Evolutionary conservation across 2,113 vertebrate genomes (phyloP), one percentile per base, ranked within the genome.

Genomic region (Uropsilus gracilis): DNA sequence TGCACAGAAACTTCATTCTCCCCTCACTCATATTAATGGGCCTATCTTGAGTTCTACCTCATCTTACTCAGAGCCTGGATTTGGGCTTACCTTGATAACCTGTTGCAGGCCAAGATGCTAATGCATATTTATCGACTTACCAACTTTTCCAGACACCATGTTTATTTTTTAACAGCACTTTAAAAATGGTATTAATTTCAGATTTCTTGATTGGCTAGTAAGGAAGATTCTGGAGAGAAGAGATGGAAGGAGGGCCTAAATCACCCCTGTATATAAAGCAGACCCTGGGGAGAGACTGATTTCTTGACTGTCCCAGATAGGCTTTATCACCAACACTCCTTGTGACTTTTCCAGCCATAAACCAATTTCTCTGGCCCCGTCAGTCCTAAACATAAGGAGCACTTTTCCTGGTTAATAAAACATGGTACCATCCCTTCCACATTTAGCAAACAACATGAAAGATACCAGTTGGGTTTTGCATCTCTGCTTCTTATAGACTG

Each of bases 371-470:
- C 6, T 6, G 48, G 53, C n/a, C n/a, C n/a, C n/a, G 10, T 84
- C 0, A 7, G 46, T 86, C 59, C 32, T 22, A 24, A 42, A 39
- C 4, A 46, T 46, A 26, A 32, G 26, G 72, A 84, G 34, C 48
- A 26, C 8, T 81, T 77, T 55, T 89, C 69, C 32, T 87, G n/a
- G n/a, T 66, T 57, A 73, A 81, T 37, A 81, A 72, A 68, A 57
- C 34, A 34, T 71, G 80, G 50, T 37, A 14, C 90, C 61, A 48
- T 81, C 89, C 89, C 95, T 96, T 69, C 91, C 86, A 71, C 50
- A 87, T 39, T 88, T 64, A 84, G 66, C 86, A 61, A 94, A 96
- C 80, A 55, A 55, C 20, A 61, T 92, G 89, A 97, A 97, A 71
- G 59, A 82, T 44, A 75, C 73, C 93, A 80, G 69, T 72, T 96